phyloP scores from a whole-genome alignment of 2,888 invertebrate species.

The Eupsilia transversa region DNA sequence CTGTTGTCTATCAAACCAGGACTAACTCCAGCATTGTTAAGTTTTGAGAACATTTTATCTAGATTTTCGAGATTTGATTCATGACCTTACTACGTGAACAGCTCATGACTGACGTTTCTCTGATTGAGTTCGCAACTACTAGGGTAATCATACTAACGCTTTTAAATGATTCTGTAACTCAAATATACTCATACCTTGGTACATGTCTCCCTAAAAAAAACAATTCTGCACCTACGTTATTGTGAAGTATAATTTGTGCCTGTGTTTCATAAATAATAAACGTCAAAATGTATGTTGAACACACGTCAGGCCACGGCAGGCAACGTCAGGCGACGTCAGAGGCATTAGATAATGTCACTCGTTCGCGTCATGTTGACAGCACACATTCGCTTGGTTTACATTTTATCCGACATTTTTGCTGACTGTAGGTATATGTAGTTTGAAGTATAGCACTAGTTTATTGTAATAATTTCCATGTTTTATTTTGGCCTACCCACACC shows the following conservation, averaged over 20 bases:
- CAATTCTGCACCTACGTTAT: not conserved
- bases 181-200: not conserved
- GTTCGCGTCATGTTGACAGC: slow-evolving; percentile 28
- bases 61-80: not conserved
- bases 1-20: not conserved
- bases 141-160: not conserved
- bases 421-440: not conserved
- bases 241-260: not conserved
- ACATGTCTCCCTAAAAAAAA: not conserved
- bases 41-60: not conserved
- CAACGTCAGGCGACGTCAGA: slow-evolving; percentile 17
- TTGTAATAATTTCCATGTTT: too few species aligned
- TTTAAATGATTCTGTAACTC: not conserved
- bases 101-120: not conserved
- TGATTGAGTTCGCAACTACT: not conserved
- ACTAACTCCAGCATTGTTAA: not conserved
- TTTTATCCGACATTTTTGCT: slow-evolving; percentile 18
- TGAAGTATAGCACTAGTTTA: not conserved
- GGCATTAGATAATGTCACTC: slow-evolving; percentile 42
- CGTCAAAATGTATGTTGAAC: slow-evolving; percentile 20
- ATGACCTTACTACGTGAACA: too few species aligned
- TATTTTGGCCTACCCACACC: too few species aligned
- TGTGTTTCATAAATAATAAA: slow-evolving; percentile 14
- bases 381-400: slow-evolving; percentile 12
- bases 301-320: slow-evolving; percentile 30